Base-by-base conservation (phyloP, 2,888 invertebrate species). In the Diplazon laetatorius region DNA sequence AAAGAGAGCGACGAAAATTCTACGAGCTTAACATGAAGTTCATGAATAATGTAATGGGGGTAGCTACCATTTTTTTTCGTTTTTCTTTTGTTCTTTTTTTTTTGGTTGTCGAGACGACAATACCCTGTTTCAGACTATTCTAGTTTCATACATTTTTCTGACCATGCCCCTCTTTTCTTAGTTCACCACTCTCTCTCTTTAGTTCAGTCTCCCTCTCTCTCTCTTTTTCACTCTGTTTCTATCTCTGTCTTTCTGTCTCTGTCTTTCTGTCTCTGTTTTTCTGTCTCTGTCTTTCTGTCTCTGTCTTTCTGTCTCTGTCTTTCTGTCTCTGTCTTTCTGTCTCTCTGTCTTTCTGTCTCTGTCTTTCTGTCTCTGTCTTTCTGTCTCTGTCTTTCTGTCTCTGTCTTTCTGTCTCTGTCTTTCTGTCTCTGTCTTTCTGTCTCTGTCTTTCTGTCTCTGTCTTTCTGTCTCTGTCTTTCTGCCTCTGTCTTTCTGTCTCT, bases 21-120 rank as follows among this genome's bases (percentile, higher is more conserved):
- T 50, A 68, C 69, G 65, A 74, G n/a, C 52, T 37, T 46, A 60
- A 78, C 74, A 44, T 69, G 57, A n/a, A n/a, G 73, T 55, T 86
- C 86, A 88, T 88, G 87, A 89, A 87, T 88, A 88, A 88, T 87
- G 85, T 83, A 89, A 86, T 85, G 84, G 77, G 84, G 82, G 82
- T 85, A 82, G 83, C 82, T 78, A 77, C 57, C 57, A 74, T 76
- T 75, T 82, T 83, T 83, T 85, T 85, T 30, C 84, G 82, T 82
- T 14, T 59, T n/a, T 37, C 3, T 63, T 16, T 50, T 42, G 14
- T n/a, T 84, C 82, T 82, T 14, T 59, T n/a, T 37, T 5, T 63
- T 16, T 50, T 42, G 14, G 50, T 25, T 59, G 10, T 42, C 42
- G 37, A 84, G 78, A 81, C 81, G 75, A 73, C 39, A 68, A 76